phyloP scores from a whole-genome alignment of 2,797 vertebrate species.

The Serranus cabrilla region DNA sequence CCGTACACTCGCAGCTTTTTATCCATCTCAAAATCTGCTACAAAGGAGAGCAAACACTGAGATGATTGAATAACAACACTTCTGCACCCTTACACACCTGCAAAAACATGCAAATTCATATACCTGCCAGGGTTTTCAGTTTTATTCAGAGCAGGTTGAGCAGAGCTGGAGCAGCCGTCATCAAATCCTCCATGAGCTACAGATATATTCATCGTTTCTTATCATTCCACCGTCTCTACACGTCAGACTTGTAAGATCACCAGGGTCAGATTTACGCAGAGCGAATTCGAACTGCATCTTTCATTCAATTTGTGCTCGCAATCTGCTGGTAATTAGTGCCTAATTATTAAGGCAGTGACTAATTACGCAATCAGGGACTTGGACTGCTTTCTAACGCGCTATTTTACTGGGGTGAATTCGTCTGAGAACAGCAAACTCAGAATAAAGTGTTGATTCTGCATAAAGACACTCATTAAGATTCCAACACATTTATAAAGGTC shows the following conservation, averaged over 20 bases:
- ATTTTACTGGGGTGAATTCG: conserved; percentile 22
- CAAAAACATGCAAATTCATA: conserved; percentile 34
- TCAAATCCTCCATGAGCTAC: conserved; percentile 48
- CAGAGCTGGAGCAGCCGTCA: conserved; percentile 44
- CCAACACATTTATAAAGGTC: conserved; percentile 8
- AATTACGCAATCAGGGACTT: conserved; percentile 51
- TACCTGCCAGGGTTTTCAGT: conserved; percentile 23
- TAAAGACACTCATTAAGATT: conserved; percentile 1
- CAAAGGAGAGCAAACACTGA: conserved; percentile 55
- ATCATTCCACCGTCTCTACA: conserved; percentile 26
- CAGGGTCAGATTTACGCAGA: conserved; percentile 21
- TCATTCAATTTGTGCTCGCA: conserved; percentile 49
- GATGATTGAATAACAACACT: conserved; percentile 40
- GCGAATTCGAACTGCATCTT: conserved; percentile 28
- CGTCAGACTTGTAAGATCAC: conserved; percentile 18
- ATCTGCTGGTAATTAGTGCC: conserved; percentile 52
- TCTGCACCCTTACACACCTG: conserved; percentile 35
- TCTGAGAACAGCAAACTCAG: conserved; percentile 9
- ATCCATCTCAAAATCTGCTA: conserved; percentile 52
- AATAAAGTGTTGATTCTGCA: not conserved
- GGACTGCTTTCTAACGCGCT: conserved; percentile 11
- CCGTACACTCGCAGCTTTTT: conserved; percentile 27
- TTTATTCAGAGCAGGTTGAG: conserved; percentile 63
- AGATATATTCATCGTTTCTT: conserved; percentile 53
- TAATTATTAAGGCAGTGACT: conserved; percentile 55